A percentile compares a stretch with the other conserved stretches of the same genome.
Evolutionary conservation across 2,888 invertebrate species (phyloP).

Genomic region (Catocala fraxini): DNA sequence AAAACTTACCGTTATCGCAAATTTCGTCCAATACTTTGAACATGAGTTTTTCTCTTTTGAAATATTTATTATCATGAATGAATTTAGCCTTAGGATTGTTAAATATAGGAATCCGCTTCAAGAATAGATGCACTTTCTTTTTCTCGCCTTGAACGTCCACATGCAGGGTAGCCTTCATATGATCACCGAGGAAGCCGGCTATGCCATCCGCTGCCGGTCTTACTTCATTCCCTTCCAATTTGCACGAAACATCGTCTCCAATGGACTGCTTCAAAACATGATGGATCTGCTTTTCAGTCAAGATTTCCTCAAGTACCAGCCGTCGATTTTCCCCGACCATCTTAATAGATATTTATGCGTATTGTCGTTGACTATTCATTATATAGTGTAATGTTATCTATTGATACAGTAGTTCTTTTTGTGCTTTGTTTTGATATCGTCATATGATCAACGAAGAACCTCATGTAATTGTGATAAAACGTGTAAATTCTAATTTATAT

Average conservation of each 20-base stretch:
- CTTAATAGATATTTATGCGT: not conserved
- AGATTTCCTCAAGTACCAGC: not conserved
- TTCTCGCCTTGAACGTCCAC: constrained; percentile 8
- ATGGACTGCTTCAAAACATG: not conserved
- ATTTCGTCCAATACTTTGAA: not conserved
- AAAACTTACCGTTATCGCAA: not conserved
- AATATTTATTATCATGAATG: not conserved
- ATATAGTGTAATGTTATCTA: constrained; percentile 1
- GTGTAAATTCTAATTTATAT: not conserved
- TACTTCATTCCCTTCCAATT: not conserved
- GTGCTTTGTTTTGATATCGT: no score
- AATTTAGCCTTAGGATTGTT: not conserved
- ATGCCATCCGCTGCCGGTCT: constrained; percentile 14
- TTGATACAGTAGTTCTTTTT: not conserved
- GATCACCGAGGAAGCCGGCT: constrained; percentile 18
- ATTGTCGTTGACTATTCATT: not conserved
- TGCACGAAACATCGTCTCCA: not conserved
- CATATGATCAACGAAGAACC: no score
- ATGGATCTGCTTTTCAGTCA: not conserved
- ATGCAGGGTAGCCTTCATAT: constrained; percentile 22
- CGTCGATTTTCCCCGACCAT: not conserved
- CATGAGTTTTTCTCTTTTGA: constrained; percentile 1
- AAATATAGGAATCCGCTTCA: not conserved
- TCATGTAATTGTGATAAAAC: not conserved
- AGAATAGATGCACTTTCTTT: constrained; percentile 1